These are phyloP conservation scores for Gallinago jamesoni DNA, from an alignment of 2,113 vertebrate species.

Conservation along the genomic window DNA sequence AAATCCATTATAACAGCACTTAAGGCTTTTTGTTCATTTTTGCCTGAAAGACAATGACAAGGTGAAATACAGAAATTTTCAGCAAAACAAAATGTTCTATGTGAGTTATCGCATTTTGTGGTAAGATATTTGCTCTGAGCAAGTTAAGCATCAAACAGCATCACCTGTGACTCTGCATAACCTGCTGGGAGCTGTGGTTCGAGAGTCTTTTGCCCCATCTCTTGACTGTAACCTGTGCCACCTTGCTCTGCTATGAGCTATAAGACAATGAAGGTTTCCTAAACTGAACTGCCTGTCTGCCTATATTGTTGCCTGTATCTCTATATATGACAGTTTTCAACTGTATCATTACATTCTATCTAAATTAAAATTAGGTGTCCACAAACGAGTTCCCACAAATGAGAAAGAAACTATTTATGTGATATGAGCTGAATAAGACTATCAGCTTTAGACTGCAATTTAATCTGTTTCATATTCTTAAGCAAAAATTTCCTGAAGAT, in stretches of 20 bases:
- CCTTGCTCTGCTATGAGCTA: background rate
- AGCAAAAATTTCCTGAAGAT: slow-evolving; percentile 6
- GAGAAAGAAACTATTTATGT: background rate
- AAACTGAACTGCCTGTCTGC: background rate
- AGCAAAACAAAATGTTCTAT: background rate
- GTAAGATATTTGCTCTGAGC: background rate
- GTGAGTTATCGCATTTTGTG: background rate
- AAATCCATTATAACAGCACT: background rate
- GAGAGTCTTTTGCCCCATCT: background rate
- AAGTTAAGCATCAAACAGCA: background rate
- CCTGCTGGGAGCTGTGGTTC: background rate
- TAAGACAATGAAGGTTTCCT: background rate
- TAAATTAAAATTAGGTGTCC: slow-evolving; percentile 29
- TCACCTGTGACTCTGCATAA: background rate
- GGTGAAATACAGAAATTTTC: background rate
- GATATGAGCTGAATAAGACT: background rate
- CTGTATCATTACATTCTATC: background rate
- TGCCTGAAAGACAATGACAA: background rate
- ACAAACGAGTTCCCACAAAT: background rate
- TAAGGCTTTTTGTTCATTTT: background rate
- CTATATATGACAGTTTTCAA: background rate
- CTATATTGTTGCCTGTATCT: background rate
- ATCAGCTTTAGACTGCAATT: background rate
- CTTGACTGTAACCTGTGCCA: background rate
- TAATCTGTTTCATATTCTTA: background rate